Base-by-base conservation (phyloP, 2,113 vertebrate species). In the Planiliza haematocheilus region DNA sequence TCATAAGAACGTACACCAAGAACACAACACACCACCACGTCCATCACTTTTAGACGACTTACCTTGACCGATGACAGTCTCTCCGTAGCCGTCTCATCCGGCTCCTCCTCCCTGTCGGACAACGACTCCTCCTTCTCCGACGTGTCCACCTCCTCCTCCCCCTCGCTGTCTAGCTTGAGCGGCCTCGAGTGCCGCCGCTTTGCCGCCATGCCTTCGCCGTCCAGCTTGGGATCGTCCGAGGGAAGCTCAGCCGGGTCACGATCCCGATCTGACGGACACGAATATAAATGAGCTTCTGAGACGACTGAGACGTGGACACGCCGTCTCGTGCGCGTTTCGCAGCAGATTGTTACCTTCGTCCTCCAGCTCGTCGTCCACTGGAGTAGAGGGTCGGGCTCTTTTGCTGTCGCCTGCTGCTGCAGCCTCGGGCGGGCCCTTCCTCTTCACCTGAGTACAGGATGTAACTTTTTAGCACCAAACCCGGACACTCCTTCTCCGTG, bases 361-460 rank as follows among this genome's bases (percentile, higher is more conserved):
- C 74, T 94, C 94, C 74, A 95, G 88, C 82, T 98, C 98, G 75
- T 99, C 97, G 8, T 99, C 97, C 1, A 95, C 95, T 0, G 96
- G 97, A 10, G 96, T 93, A 0, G 97, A 98, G 8, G 96, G 96
- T 42, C 98, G 92, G 13, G 96, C 95, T 72, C 97, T 95, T 88
- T 99, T 99, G 92, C 94, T 96, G 88, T 99, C 97, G 12, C 95
- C 95, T 0, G 93, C 87, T 0, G 94, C 88, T 38, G 95, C 91
- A 0, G 95, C 79, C 78, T 99, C 97, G 0, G 97, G 97, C 0
- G 98, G 98, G 62, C 97, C 97, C 89, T 99, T 99, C 92, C 98
- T 93, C 84, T 99, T 99, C 79, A 99, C 97, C 97, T 98, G 86
- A 84, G 78, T 36, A 79, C 62, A 83, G 67, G n/a, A 68, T 0